phyloP scores from a whole-genome alignment of 2,797 vertebrate genomes.

The Chaetophractus vellerosus region DNA sequence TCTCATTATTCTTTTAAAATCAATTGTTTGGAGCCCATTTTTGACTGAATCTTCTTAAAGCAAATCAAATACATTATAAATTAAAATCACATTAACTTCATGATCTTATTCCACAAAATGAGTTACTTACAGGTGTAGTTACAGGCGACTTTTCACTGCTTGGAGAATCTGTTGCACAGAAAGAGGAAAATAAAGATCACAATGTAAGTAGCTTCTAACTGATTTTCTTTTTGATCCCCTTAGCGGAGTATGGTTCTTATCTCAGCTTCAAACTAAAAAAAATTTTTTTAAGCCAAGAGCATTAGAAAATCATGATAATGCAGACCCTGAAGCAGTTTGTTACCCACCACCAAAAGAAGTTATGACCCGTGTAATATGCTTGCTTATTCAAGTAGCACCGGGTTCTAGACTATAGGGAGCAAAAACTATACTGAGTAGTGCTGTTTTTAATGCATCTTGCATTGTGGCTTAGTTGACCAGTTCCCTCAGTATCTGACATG shows the following conservation, averaged over 20 bases:
- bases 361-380: constrained; percentile 50
- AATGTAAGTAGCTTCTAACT: not conserved
- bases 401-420: constrained; percentile 86
- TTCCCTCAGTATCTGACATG: constrained; percentile 49
- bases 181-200: constrained; percentile 63
- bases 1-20: constrained; percentile 33
- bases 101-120: not conserved
- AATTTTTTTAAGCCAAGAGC: constrained; percentile 73
- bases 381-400: constrained; percentile 58
- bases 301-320: constrained; percentile 76
- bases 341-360: constrained; percentile 85
- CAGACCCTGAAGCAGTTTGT: constrained; percentile 73
- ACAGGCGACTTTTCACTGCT: constrained; percentile 89
- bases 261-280: constrained; percentile 72
- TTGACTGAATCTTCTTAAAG: not conserved
- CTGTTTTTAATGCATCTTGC: constrained; percentile 17
- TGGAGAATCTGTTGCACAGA: constrained; percentile 87
- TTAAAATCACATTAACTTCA: not conserved
- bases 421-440: constrained; percentile 77
- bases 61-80: not conserved
- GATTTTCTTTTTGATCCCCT: not conserved
- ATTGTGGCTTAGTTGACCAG: constrained; percentile 75
- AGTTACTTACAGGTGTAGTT: constrained; percentile 85
- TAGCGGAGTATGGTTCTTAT: not conserved
- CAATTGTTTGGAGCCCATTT: not conserved